Percentiles rank a stretch among this genome's conserved stretches.
These are phyloP conservation scores for Pollenia labialis DNA, from an alignment of 2,888 invertebrate genomes.

Conservation along the genomic window DNA sequence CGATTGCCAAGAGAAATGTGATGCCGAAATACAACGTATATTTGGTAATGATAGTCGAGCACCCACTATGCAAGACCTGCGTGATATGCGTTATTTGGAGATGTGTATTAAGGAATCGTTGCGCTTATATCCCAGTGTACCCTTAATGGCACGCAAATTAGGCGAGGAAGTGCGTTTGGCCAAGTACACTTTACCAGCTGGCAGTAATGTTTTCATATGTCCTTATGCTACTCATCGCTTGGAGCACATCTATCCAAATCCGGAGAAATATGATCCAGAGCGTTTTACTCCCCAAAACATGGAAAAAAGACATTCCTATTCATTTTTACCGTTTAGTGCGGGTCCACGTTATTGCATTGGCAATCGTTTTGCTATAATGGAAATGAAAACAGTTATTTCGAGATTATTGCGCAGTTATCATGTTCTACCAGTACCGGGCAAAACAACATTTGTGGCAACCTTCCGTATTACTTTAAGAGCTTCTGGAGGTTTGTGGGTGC, in stretches of 20 bases:
- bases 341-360: slow-evolving; percentile 86
- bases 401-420: slow-evolving; percentile 85
- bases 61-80: slow-evolving; percentile 86
- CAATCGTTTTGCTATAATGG: slow-evolving; percentile 86
- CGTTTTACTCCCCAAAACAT: slow-evolving; percentile 85
- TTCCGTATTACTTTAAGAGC: slow-evolving; percentile 86
- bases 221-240: slow-evolving; percentile 86
- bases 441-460: slow-evolving; percentile 84
- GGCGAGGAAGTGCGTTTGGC: slow-evolving; percentile 83
- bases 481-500: slow-evolving; percentile 86
- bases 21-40: slow-evolving; percentile 84
- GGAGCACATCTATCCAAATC: slow-evolving; percentile 85
- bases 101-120: slow-evolving; percentile 89
- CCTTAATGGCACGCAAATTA: slow-evolving; percentile 82
- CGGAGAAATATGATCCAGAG: slow-evolving; percentile 86
- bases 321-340: slow-evolving; percentile 86
- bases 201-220: slow-evolving; percentile 85
- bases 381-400: slow-evolving; percentile 86
- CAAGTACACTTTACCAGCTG: slow-evolving; percentile 85
- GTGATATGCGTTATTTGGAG: slow-evolving; percentile 88
- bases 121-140: slow-evolving; percentile 84
- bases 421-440: slow-evolving; percentile 84
- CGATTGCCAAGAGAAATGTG: slow-evolving; percentile 84
- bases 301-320: slow-evolving; percentile 85
- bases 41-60: slow-evolving; percentile 84